Conservation (phyloP, 2,888 invertebrate genomes). For the Plutella xylostella region DNA sequence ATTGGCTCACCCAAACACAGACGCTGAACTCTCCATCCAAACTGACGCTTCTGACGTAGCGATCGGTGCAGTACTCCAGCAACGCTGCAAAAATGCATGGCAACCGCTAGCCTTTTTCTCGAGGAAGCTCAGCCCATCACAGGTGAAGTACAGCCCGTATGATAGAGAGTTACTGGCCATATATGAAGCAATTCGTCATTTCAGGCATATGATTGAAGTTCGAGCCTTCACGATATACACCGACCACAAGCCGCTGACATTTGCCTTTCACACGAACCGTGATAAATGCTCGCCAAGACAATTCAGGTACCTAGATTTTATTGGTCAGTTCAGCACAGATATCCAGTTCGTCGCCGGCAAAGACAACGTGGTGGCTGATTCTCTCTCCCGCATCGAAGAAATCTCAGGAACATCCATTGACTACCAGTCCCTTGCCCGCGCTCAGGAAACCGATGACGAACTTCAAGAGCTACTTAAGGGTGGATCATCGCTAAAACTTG, state of each 20-base stretch:
- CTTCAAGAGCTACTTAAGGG: slow-evolving; percentile 6
- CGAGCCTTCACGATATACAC: slow-evolving; percentile 19
- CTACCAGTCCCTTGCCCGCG: slow-evolving; percentile 1
- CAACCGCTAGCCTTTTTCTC: slow-evolving; percentile 30
- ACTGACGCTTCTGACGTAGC: slow-evolving; percentile 26
- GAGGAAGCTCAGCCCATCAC: slow-evolving; percentile 22
- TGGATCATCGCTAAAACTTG: not conserved
- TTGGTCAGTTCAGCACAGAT: slow-evolving; percentile 20
- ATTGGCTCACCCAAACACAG: slow-evolving; percentile 20
- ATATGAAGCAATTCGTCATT: slow-evolving; percentile 18
- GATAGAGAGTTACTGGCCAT: slow-evolving; percentile 30
- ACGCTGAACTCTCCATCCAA: slow-evolving; percentile 19
- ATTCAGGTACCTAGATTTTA: slow-evolving; percentile 18
- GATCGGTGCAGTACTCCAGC: slow-evolving; percentile 26
- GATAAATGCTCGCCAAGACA: slow-evolving; percentile 22
- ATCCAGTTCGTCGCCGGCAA: slow-evolving; percentile 16
- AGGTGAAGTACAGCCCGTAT: slow-evolving; percentile 27
- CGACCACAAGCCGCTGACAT: slow-evolving; percentile 16
- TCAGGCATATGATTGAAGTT: slow-evolving; percentile 29
- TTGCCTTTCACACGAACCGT: slow-evolving; percentile 22
- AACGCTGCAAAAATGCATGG: slow-evolving; percentile 14
- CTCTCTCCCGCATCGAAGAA: too few species aligned
- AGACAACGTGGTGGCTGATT: slow-evolving; percentile 22
- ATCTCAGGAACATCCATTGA: slow-evolving; percentile 9
- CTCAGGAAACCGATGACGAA: slow-evolving; percentile 16